Base-by-base conservation (phyloP, 1,140 invertebrate species). In the Ceratina japonica region DNA sequence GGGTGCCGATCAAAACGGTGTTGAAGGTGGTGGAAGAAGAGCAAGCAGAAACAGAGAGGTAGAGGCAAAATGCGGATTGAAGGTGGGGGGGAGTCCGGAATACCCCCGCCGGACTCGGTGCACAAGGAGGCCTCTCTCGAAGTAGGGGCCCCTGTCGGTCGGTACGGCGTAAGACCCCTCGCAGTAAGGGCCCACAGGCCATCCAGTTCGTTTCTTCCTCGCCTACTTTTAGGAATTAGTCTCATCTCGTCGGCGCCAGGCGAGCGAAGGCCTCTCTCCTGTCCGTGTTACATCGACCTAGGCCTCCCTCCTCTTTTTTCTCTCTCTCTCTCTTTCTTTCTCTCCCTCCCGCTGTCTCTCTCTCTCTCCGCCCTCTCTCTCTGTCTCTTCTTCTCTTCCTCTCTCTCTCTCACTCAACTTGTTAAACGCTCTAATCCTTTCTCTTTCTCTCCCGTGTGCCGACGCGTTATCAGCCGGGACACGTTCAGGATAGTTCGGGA, bases 111-210 rank as follows among this genome's bases (percentile, higher is more conserved):
- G 24, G 22, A 22, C 74, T 24, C 62, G 75, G 68, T 75, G 37
- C 68, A 31, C 79, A 77, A 68, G 66, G 81, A 74, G 78, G 82
- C 74, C 73, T 79, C 54, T 24, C 37, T 24, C 51, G 78, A 69
- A 75, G 87, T 84, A 88, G 90, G 90, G 88, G 90, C 79, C 79
- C 81, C 83, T 80, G 77, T 83, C 63, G 85, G 75, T 71, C 79
- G 51, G 70, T 51, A 69, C 68, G 70, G 54, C 65, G 81, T 86
- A 87, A 90, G 90, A 88, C 90, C 90, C 90, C 87, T 86, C 87
- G 84, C 90, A 91, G 91, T 91, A 90, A 91, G 90, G 91, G 89
- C 90, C 89, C 84, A 89, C 87, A 90, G 88, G 90, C 86, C 90
- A 91, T 88, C 87, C 89, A 90, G 91, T 89, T 89, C 89, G 87